phyloP scores from a whole-genome alignment of 2,888 invertebrate genomes.

The Leucophenga maculata region DNA sequence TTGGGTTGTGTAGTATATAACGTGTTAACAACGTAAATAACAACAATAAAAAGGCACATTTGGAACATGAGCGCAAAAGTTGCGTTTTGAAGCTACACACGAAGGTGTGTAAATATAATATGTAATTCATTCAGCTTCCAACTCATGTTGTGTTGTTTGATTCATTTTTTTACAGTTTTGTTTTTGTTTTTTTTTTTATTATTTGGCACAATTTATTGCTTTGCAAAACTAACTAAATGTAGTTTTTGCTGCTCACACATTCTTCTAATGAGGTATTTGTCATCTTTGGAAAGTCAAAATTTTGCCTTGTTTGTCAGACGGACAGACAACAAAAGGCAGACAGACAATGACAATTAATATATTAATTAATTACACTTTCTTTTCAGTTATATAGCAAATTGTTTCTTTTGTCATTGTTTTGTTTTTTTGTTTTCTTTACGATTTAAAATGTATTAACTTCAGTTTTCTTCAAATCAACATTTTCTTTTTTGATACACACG shows the following conservation, averaged over 20 bases:
- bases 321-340: not conserved
- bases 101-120: too few relatives aligned
- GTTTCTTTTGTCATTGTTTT: conserved; percentile 31
- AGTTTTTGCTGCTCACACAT: conserved; percentile 5
- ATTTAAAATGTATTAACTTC: conserved; percentile 26
- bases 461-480: conserved; percentile 57
- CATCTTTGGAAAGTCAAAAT: conserved; percentile 63
- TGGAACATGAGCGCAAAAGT: conserved; percentile 24
- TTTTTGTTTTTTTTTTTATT: not conserved
- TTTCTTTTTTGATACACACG: conserved; percentile 57
- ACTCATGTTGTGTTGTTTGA: conserved; percentile 33
- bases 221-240: conserved; percentile 17
- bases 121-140: too few relatives aligned
- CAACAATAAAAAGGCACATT: conserved; percentile 49
- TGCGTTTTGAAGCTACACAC: not conserved
- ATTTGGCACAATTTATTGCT: conserved; percentile 36
- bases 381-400: not conserved
- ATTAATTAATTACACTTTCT: conserved; percentile 4
- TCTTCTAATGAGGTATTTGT: conserved; percentile 61
- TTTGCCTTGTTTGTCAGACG: not conserved
- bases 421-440: conserved; percentile 46
- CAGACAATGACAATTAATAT: conserved; percentile 34
- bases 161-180: conserved; percentile 24
- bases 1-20: conserved; percentile 9
- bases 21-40: conserved; percentile 7